Conservation (phyloP, 1,140 invertebrate species). For the Nymphalis io region DNA sequence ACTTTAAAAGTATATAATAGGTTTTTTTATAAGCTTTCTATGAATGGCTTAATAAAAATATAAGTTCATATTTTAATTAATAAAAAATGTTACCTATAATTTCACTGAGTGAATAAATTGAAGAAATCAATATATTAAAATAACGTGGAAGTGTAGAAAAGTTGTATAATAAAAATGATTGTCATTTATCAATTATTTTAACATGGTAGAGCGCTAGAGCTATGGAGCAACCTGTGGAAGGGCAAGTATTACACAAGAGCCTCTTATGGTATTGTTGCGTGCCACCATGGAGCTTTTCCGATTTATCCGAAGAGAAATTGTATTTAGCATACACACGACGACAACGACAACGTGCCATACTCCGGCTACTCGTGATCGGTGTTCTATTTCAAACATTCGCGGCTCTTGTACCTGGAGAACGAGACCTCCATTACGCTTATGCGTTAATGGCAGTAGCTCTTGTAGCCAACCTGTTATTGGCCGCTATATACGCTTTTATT, state of each 20-base stretch:
- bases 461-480: conserved; percentile 79
- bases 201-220: conserved; percentile 40
- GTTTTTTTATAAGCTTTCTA: too few species aligned
- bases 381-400: conserved; percentile 86
- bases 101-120: background rate
- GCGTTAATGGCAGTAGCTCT: conserved; percentile 80
- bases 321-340: conserved; percentile 89
- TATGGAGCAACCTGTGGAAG: conserved; percentile 66
- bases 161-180: background rate
- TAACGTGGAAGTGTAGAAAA: background rate
- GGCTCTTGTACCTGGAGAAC: conserved; percentile 82
- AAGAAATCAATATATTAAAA: background rate
- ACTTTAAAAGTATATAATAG: too few species aligned
- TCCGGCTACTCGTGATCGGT: conserved; percentile 86
- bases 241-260: conserved; percentile 49
- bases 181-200: conserved; percentile 16
- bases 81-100: too few species aligned
- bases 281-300: conserved; percentile 75
- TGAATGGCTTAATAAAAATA: too few species aligned
- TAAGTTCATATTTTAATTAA: too few species aligned
- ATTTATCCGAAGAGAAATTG: conserved; percentile 85
- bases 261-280: conserved; percentile 53
- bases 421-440: conserved; percentile 75
- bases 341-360: conserved; percentile 88
- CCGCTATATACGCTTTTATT: conserved; percentile 54